Percentiles rank a stretch among this genome's conserved stretches.
Conservation (phyloP, 2,113 vertebrate genomes). For the Chaetura pelagica region DNA sequence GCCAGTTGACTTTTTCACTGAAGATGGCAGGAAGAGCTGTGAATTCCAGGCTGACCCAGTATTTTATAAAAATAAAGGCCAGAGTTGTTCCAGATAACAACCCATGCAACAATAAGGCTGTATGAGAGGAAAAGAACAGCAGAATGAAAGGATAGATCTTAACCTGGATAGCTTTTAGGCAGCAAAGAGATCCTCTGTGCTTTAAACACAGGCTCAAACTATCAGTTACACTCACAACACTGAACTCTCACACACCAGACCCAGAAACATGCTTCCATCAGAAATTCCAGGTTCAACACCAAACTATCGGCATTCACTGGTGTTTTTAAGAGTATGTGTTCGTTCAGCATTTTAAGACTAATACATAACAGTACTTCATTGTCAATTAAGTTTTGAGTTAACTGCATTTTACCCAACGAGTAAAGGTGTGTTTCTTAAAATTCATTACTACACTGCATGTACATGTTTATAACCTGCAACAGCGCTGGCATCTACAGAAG, state of each 20-base stretch:
- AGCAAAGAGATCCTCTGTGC: background rate
- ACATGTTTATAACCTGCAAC: background rate
- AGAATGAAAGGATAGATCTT: background rate
- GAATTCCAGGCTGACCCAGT: background rate
- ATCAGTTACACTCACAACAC: background rate
- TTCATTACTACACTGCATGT: background rate
- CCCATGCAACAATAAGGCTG: background rate
- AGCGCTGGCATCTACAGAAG: background rate
- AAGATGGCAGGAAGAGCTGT: background rate
- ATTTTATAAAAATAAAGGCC: background rate
- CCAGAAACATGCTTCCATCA: background rate
- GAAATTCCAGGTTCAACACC: background rate
- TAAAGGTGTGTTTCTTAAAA: background rate
- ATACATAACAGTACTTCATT: background rate
- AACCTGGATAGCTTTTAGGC: background rate
- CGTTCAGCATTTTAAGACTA: background rate
- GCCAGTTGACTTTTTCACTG: background rate
- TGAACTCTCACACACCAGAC: accelerated
- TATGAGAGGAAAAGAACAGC: background rate
- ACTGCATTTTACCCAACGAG: background rate
- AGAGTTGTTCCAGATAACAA: background rate
- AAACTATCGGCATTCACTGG: background rate
- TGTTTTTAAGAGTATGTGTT: background rate
- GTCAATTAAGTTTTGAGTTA: background rate
- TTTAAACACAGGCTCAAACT: background rate